phyloP scores from a whole-genome alignment of 2,888 invertebrate species.

The Thalpophila matura region DNA sequence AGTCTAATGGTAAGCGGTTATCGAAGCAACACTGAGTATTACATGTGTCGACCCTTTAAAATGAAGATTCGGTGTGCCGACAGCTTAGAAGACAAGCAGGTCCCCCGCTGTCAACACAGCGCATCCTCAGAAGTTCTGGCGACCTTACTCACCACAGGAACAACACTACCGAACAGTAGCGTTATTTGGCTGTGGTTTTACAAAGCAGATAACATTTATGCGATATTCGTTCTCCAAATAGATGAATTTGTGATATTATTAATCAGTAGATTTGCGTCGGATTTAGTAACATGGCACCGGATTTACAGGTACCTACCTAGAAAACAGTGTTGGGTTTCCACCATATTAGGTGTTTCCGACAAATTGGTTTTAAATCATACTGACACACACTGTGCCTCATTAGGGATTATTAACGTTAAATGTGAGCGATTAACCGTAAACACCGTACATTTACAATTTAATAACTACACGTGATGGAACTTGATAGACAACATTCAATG shows the following conservation, averaged over 20 bases:
- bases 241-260: not conserved
- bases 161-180: no score
- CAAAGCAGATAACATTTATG: no score
- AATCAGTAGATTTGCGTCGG: not conserved
- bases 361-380: conserved; percentile 29
- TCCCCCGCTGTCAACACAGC: no score
- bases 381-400: conserved; percentile 22
- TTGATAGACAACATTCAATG: conserved; percentile 41
- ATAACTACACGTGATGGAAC: conserved; percentile 36
- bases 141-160: no score
- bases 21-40: no score
- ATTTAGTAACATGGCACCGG: not conserved
- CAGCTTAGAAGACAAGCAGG: no score
- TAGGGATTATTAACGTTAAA: conserved; percentile 34
- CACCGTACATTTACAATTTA: conserved; percentile 21
- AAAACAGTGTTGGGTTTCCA: not conserved
- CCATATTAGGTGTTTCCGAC: conserved; percentile 10
- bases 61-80: no score
- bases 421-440: conserved; percentile 35
- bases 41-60: no score
- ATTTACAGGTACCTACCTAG: not conserved
- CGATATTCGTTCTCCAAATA: not conserved
- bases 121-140: no score
- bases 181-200: no score
- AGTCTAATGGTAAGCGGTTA: no score